These are phyloP conservation scores for Lithobates pipiens DNA, from an alignment of 2,797 vertebrate genomes.

Conservation along the genomic window DNA sequence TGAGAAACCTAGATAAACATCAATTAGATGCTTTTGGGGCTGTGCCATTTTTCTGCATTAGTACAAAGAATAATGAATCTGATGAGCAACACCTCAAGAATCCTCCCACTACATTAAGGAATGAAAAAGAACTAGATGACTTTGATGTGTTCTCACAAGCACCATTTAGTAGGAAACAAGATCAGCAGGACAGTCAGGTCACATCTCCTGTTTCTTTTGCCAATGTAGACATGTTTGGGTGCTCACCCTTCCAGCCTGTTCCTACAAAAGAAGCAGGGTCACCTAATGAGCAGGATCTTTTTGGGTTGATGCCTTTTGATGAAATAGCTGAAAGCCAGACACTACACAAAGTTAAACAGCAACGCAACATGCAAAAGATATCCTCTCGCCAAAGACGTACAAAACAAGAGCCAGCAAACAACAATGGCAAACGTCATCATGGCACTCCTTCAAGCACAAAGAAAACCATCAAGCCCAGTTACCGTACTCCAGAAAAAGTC, in stretches of 20 bases:
- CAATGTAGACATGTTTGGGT: slow-evolving; percentile 88
- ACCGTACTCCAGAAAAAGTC: slow-evolving; percentile 89
- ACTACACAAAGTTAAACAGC: slow-evolving; percentile 87
- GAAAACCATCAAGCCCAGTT: slow-evolving; percentile 85
- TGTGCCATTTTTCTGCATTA: slow-evolving; percentile 82
- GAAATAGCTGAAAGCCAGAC: slow-evolving; percentile 81
- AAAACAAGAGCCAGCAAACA: slow-evolving; percentile 84
- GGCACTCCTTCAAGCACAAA: slow-evolving; percentile 84
- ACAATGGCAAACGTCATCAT: slow-evolving; percentile 90
- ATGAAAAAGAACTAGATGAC: slow-evolving; percentile 75
- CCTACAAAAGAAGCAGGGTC: slow-evolving; percentile 66
- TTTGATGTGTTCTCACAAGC: slow-evolving; percentile 96
- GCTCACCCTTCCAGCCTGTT: slow-evolving; percentile 86
- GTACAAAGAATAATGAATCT: slow-evolving; percentile 59
- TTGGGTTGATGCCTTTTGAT: slow-evolving; percentile 80
- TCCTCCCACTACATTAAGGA: slow-evolving; percentile 61
- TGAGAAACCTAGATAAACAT: slow-evolving; percentile 52
- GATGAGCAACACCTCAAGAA: slow-evolving; percentile 65
- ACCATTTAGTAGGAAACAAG: slow-evolving; percentile 87
- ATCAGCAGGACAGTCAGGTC: slow-evolving; percentile 71
- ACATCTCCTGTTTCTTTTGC: slow-evolving; percentile 76
- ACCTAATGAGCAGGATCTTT: slow-evolving; percentile 84
- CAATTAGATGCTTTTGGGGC: slow-evolving; percentile 90
- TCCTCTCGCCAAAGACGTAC: slow-evolving; percentile 89
- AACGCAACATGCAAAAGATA: slow-evolving; percentile 90